Base-by-base conservation (phyloP, 2,888 invertebrate genomes). In the Proisotoma minuta region DNA sequence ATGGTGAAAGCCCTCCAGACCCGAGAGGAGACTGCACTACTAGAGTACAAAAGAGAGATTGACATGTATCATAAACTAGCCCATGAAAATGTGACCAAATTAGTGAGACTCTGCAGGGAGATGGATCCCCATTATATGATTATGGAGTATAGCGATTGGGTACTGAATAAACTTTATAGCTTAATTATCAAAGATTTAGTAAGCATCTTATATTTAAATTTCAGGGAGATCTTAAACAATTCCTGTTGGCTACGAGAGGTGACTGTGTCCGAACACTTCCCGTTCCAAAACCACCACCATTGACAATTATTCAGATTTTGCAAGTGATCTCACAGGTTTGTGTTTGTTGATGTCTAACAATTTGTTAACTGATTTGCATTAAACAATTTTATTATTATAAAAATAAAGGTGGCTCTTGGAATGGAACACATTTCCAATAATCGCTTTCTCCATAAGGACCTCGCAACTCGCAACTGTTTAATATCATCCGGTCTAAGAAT, bases 141-240 rank as follows among this genome's bases (percentile, higher is more conserved):
- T 23, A 78, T 92, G 15, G 93, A 96, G 76, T 89, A 92, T 76
- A 92, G 92, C 2, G 95, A 96, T 77, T 95, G 94, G 95, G 90
- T 91, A 77, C 79, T 61, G 39, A 10, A 49, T n/a, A n/a, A 23
- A n/a, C 28, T 34, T 47, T 53, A 2, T 43, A 23, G 20, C 28
- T 27, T 22, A 52, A 28, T 53, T 54, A 29, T n/a, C n/a, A n/a
- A n/a, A n/a, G 34, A 34, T 34, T 34, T 34, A 34, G 8, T 34
- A 34, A 34, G n/a, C n/a, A n/a, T n/a, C n/a, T n/a, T n/a, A 12
- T 49, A 49, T 5, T 52, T 27, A 52, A 28, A 23, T 77, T 76
- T 60, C 78, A 91, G 91, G 95, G 95, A 4, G 95, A 95, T 77
- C 81, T 96, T 57, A 95, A 95, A 75, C 92, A 90, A 80, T 94